Evolutionary conservation across 1,140 invertebrate species (phyloP), one percentile per base, ranked within the genome.

Genomic region (Helicoverpa zea): DNA sequence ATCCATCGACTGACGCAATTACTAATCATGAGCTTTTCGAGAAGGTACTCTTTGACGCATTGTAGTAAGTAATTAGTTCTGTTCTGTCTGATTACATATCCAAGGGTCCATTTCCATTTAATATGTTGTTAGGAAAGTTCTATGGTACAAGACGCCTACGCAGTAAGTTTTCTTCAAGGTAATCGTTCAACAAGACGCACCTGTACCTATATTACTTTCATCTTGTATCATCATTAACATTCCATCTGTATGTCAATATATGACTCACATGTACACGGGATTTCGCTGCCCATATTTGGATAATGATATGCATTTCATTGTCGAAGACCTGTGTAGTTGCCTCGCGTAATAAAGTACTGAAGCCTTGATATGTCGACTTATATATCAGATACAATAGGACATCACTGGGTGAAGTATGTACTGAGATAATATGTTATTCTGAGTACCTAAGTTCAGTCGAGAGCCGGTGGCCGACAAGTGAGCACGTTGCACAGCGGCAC

Each of bases 371-470:
- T 68, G 64, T 49, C 49, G 68, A 76, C 51, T 61, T 18, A 76
- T 29, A n/a, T 23, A 77, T 51, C 23, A 77, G 43, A 56, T 51
- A 64, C 49, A 29, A 51, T 35, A 63, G 73, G 70, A 73, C 73
- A 76, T 7, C 73, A 61, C 58, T 76, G 56, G 18, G 47, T 59
- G 59, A 72, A 68, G 68, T 54, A 66, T 47, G 54, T 47, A 43
- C 35, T 43, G 61, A 51, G 47, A 9, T 14, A 47, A 43, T 61
- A 14, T 77, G 35, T 13, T 23, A 61, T 47, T 29, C n/a, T 18
- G 35, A 76, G 74, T 61, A 51, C 47, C 59, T 64, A 77, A 14
- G 51, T 66, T 79, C 76, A 85, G 80, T 85, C 56, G 74, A 72
- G 51, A 74, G 59, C 76, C 74, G 80, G 76, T 66, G 52, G 72